These are phyloP conservation scores for Microchirus variegatus DNA, from an alignment of 2,797 vertebrate species.

Conservation along the genomic window DNA sequence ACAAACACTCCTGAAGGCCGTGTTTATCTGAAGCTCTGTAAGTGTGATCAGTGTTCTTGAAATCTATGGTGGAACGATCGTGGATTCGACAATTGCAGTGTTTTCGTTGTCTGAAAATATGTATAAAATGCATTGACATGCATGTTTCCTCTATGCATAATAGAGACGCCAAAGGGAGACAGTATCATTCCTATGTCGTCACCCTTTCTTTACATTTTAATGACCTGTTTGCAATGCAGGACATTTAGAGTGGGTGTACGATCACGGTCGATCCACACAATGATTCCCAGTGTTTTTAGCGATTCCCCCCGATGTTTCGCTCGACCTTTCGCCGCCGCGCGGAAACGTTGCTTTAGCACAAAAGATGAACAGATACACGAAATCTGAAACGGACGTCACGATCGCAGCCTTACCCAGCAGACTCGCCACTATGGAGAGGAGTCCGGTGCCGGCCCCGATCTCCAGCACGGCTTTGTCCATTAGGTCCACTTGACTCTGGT, in stretches of 20 bases:
- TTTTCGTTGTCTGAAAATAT: background rate
- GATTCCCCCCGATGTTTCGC: slow-evolving; percentile 8
- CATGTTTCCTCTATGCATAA: slow-evolving; percentile 8
- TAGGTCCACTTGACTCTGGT: slow-evolving; percentile 85
- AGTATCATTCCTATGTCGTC: background rate
- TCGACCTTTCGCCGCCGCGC: background rate
- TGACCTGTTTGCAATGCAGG: slow-evolving; percentile 16
- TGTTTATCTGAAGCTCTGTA: too few species aligned
- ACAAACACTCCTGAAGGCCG: too few species aligned
- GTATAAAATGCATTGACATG: background rate
- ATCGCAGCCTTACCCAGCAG: slow-evolving; percentile 92
- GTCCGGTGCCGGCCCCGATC: slow-evolving; percentile 93
- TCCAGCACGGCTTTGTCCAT: slow-evolving; percentile 88
- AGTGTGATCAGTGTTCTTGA: too few species aligned
- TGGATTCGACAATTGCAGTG: too few species aligned
- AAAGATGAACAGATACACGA: slow-evolving; percentile 17
- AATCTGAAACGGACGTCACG: too few species aligned
- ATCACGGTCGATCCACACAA: slow-evolving; percentile 20
- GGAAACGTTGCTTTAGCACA: slow-evolving; percentile 17
- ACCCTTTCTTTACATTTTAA: background rate
- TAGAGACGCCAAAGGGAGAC: background rate
- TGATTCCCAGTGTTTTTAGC: slow-evolving; percentile 25
- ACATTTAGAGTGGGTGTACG: slow-evolving; percentile 27
- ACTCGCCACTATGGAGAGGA: slow-evolving; percentile 91
- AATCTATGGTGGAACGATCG: too few species aligned